A percentile compares a stretch with the other conserved stretches of the same genome.
phyloP scores from a whole-genome alignment of 2,113 vertebrate species.

The Lutjanus erythropterus region DNA sequence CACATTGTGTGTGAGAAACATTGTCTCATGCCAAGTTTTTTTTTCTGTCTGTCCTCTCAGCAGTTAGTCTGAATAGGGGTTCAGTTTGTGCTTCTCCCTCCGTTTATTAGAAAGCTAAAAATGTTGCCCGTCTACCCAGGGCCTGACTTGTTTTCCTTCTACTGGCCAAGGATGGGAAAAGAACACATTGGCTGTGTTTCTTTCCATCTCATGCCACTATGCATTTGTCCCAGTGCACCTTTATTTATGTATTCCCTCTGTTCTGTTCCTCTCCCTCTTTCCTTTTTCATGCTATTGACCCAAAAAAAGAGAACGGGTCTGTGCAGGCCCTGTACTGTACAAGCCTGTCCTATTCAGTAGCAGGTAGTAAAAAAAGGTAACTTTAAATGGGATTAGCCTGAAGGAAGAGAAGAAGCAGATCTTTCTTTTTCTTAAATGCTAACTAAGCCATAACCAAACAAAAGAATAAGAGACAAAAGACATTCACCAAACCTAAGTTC shows the following conservation, averaged over 20 bases:
- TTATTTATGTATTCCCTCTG: constrained; percentile 65
- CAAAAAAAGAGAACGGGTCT: constrained; percentile 57
- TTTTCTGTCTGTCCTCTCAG: constrained; percentile 45
- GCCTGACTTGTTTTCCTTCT: constrained; percentile 70
- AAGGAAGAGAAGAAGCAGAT: constrained; percentile 38
- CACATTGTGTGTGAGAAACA: constrained; percentile 74
- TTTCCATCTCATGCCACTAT: constrained; percentile 74
- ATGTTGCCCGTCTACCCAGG: constrained; percentile 51
- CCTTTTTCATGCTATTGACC: constrained; percentile 56
- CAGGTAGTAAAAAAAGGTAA: constrained; percentile 55
- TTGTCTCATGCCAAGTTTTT: constrained; percentile 70
- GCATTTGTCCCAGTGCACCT: constrained; percentile 73
- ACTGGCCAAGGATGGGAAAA: constrained; percentile 67
- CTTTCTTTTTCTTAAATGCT: constrained; percentile 27
- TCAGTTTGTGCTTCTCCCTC: constrained; percentile 68
- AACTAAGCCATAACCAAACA: too few species aligned
- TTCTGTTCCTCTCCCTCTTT: constrained; percentile 50
- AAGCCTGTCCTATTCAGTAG: constrained; percentile 63
- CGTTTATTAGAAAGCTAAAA: constrained; percentile 79
- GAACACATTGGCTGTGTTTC: constrained; percentile 74
- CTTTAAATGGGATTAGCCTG: constrained; percentile 69
- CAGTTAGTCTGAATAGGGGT: constrained; percentile 68
- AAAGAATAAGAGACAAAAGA: too few species aligned
- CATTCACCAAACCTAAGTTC: too few species aligned
- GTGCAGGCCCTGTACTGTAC: constrained; percentile 69